Evolutionary conservation across 2,888 invertebrate genomes (phyloP).

Genomic region (Yponomeuta malinellus): DNA sequence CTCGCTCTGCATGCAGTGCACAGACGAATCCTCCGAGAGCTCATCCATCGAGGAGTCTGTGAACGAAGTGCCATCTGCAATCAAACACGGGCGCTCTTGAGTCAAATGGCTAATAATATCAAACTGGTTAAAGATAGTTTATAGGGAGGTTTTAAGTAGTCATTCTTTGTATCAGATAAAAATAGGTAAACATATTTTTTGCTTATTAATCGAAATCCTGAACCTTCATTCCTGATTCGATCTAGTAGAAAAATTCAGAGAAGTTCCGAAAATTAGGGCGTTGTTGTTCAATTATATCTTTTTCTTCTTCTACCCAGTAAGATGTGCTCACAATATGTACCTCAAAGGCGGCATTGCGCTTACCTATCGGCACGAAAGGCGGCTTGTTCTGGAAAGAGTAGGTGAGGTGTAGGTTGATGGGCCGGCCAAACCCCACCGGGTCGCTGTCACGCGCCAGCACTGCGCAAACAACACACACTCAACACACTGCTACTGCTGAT

Average conservation of each 20-base stretch:
- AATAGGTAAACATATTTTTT: no score
- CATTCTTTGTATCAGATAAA: no score
- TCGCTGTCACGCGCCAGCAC: constrained; percentile 81
- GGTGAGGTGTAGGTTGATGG: constrained; percentile 91
- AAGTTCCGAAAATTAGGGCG: no score
- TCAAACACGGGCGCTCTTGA: background rate
- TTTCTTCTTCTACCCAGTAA: no score
- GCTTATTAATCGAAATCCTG: no score
- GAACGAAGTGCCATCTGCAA: constrained; percentile 69
- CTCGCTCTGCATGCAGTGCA: constrained; percentile 90
- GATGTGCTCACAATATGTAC: no score
- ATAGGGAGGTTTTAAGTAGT: no score
- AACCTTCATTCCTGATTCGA: no score
- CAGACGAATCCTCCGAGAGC: constrained; percentile 89
- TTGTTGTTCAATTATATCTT: no score
- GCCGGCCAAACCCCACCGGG: constrained; percentile 84
- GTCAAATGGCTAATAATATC: background rate
- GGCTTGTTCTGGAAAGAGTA: constrained; percentile 91
- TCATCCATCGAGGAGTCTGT: constrained; percentile 90
- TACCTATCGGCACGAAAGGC: constrained; percentile 80
- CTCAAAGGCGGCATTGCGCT: constrained; percentile 26
- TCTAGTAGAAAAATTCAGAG: no score
- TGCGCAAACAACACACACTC: constrained; percentile 38
- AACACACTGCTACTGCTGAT: background rate
- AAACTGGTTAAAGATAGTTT: no score